phyloP scores from a whole-genome alignment of 2,888 invertebrate species.

The Hoplodrina blanda region DNA sequence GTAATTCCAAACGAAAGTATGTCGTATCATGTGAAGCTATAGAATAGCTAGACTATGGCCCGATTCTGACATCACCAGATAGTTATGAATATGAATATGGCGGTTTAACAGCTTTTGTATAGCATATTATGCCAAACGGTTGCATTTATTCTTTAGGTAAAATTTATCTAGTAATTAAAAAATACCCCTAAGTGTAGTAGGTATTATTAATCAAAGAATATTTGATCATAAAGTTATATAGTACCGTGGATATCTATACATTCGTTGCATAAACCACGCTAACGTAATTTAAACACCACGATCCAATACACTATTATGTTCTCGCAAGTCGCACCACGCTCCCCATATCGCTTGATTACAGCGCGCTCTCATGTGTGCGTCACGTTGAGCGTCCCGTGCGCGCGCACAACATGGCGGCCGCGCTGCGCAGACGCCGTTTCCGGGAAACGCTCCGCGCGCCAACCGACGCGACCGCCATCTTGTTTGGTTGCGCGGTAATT shows the following conservation, averaged over 20 bases:
- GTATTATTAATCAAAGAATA: no score
- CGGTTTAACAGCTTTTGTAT: no score
- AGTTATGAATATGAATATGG: no score
- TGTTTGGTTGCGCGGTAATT: slow-evolving; percentile 40
- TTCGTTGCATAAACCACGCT: not conserved
- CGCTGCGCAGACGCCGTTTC: slow-evolving; percentile 70
- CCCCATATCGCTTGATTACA: slow-evolving; percentile 52
- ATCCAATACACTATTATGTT: slow-evolving; percentile 29
- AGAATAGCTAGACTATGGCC: no score
- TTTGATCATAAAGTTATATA: no score
- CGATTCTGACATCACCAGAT: no score
- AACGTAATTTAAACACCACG: slow-evolving; percentile 8
- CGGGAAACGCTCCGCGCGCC: slow-evolving; percentile 74
- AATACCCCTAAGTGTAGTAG: no score
- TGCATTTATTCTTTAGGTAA: no score
- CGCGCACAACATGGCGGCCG: slow-evolving; percentile 64
- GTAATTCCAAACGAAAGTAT: no score
- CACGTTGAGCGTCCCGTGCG: slow-evolving; percentile 56
- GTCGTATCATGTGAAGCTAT: no score
- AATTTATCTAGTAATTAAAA: no score
- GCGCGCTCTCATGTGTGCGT: slow-evolving; percentile 30
- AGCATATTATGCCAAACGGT: no score
- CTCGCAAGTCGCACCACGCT: slow-evolving; percentile 12
- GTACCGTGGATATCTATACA: not conserved
- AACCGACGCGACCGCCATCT: slow-evolving; percentile 66